Conservation (phyloP, 2,888 invertebrate genomes). For the Actias luna region DNA sequence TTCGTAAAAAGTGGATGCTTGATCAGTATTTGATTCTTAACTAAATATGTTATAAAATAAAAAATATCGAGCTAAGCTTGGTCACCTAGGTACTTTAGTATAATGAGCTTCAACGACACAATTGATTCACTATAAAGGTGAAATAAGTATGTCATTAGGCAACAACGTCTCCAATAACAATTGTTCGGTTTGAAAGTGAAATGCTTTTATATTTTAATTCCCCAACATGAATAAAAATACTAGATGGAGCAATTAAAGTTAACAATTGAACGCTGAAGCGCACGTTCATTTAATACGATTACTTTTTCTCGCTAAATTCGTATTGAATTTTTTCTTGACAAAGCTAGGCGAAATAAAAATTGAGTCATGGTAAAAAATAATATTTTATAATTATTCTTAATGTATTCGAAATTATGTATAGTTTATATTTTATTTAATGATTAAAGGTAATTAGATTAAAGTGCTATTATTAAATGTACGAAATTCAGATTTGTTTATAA, state of each 20-base stretch:
- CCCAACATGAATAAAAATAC: constrained; percentile 37
- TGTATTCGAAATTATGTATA: not conserved
- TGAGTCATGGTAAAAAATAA: not conserved
- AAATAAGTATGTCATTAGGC: constrained; percentile 43
- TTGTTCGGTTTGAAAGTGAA: constrained; percentile 53
- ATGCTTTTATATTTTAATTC: constrained; percentile 46
- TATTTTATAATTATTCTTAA: constrained; percentile 17
- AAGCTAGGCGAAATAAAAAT: not conserved
- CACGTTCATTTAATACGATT: constrained; percentile 14
- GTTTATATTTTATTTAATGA: not conserved
- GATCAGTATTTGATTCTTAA: too few relatives aligned
- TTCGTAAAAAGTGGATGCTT: too few relatives aligned
- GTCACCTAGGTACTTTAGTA: too few relatives aligned
- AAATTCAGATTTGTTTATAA: constrained; percentile 10
- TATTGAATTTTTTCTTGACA: not conserved
- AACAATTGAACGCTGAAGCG: constrained; percentile 35
- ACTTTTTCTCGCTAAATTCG: not conserved
- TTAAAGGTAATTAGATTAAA: not conserved
- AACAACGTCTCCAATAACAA: constrained; percentile 44
- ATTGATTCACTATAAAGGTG: constrained; percentile 47
- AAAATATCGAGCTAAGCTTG: too few relatives aligned
- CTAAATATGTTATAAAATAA: too few relatives aligned
- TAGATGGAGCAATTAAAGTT: constrained; percentile 40
- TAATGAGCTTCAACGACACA: constrained; percentile 39
- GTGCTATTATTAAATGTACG: constrained; percentile 17